These are phyloP conservation scores for Anas platyrhynchos DNA, from an alignment of 2,113 vertebrate species.

Conservation along the genomic window DNA sequence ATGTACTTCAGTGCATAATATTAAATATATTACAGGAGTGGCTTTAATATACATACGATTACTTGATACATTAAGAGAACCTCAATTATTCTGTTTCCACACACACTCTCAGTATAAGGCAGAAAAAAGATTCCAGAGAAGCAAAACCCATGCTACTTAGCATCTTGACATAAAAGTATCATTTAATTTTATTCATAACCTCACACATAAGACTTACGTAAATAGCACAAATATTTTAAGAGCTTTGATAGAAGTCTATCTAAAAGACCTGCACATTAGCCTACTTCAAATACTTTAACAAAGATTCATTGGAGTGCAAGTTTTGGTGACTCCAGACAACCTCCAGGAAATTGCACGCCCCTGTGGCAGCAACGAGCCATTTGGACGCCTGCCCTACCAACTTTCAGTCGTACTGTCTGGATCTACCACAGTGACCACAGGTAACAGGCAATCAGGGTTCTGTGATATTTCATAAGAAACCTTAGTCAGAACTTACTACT, in stretches of 20 bases:
- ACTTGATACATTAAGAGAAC: background rate
- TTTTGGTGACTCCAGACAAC: background rate
- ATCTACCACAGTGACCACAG: constrained; percentile 55
- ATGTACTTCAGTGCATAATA: background rate
- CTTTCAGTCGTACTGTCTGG: constrained; percentile 1
- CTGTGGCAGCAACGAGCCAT: background rate
- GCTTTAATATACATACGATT: too few relatives aligned
- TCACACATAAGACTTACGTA: background rate
- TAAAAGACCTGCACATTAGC: background rate
- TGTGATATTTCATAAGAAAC: background rate
- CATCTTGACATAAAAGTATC: background rate
- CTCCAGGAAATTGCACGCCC: background rate
- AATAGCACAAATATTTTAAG: background rate
- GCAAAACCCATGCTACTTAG: background rate
- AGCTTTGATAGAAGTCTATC: background rate
- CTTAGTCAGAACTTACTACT: background rate
- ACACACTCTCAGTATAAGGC: background rate
- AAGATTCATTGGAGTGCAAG: background rate
- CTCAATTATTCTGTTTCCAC: background rate
- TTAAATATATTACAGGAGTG: background rate
- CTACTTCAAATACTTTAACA: background rate
- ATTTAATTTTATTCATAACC: background rate
- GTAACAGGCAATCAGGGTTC: constrained; percentile 58
- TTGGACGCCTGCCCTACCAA: background rate
- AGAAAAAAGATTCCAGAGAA: background rate